Conservation (phyloP, 2,797 vertebrate genomes). For the Adrianichthys oophorus region DNA sequence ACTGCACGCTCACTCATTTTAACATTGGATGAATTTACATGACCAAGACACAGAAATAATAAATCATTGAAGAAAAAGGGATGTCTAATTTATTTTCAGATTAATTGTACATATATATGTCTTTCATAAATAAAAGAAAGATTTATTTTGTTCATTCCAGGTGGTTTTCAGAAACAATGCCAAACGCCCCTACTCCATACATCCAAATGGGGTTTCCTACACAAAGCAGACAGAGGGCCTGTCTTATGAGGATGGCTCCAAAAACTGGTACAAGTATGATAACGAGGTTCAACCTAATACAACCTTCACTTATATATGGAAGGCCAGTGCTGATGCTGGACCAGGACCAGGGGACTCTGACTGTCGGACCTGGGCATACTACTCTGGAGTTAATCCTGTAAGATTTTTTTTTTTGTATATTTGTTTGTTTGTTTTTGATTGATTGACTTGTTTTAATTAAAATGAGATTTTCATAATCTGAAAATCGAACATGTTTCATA, state of each 20-base stretch:
- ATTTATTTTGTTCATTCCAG: conserved; percentile 60
- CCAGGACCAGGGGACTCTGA: conserved; percentile 76
- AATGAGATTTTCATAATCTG: too few relatives aligned
- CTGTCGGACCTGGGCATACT: conserved; percentile 92
- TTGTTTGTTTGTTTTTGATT: too few relatives aligned
- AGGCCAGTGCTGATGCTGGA: conserved; percentile 74
- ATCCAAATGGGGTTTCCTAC: conserved; percentile 91
- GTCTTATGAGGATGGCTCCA: conserved; percentile 87
- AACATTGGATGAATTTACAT: too few relatives aligned
- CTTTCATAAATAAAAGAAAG: neutral
- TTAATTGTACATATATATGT: neutral
- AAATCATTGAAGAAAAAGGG: too few relatives aligned
- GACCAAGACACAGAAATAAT: too few relatives aligned
- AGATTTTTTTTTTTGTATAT: conserved; percentile 34
- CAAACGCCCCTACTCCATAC: conserved; percentile 87
- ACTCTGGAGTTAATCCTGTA: conserved; percentile 91
- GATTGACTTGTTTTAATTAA: too few relatives aligned
- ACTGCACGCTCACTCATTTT: too few relatives aligned
- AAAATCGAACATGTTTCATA: too few relatives aligned
- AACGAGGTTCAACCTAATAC: conserved; percentile 82
- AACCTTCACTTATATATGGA: conserved; percentile 90
- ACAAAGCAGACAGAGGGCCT: conserved; percentile 93
- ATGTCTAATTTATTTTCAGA: too few relatives aligned
- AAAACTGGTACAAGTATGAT: conserved; percentile 85
- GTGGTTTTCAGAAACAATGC: conserved; percentile 92